These are phyloP conservation scores for Triplophysa tibetana DNA, from an alignment of 2,113 vertebrate genomes.

Conservation along the genomic window DNA sequence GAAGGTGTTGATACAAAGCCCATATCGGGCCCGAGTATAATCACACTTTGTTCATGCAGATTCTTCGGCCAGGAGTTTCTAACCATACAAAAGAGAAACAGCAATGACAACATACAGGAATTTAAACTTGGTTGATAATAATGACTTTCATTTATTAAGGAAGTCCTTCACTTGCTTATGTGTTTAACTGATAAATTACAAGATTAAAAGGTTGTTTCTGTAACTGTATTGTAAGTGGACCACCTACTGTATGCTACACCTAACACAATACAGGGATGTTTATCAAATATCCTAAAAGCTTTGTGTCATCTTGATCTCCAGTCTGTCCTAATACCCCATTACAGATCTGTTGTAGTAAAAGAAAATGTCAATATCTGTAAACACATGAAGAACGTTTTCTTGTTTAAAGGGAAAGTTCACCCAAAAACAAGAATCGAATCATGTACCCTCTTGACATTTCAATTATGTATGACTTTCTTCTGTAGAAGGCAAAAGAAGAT, in stretches of 20 bases:
- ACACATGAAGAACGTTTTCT: neutral
- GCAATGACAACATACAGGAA: neutral
- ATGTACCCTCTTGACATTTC: too few relatives aligned
- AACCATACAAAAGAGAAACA: neutral
- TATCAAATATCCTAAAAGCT: neutral
- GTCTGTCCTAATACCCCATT: neutral
- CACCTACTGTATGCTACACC: neutral
- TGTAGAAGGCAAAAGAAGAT: too few relatives aligned
- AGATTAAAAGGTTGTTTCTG: neutral
- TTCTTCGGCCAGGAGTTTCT: constrained; percentile 16
- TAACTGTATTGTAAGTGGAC: neutral
- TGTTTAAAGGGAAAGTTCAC: too few relatives aligned
- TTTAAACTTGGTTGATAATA: neutral
- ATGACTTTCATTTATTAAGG: neutral
- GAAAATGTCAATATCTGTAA: neutral
- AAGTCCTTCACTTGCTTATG: neutral
- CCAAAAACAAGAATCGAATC: too few relatives aligned
- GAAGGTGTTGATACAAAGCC: constrained; percentile 52
- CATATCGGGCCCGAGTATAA: constrained; percentile 35
- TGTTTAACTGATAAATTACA: neutral
- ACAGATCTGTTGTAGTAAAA: neutral
- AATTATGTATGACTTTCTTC: too few relatives aligned
- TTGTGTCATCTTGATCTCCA: neutral
- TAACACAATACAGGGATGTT: neutral
- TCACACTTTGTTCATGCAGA: constrained; percentile 36